phyloP scores from a whole-genome alignment of 2,888 invertebrate genomes.

The Cacoxenus indagator region DNA sequence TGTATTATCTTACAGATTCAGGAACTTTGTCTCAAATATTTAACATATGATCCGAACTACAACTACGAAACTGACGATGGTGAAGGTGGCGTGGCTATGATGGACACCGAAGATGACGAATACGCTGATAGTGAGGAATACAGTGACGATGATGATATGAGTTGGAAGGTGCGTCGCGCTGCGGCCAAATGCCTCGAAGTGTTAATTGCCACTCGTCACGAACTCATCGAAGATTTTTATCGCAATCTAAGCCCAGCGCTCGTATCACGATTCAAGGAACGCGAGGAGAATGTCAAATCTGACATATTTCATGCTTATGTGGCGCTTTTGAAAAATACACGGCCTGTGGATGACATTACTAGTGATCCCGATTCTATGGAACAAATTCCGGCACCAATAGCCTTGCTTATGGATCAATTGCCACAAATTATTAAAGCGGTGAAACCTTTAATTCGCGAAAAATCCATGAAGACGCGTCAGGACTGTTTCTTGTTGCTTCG shows the following conservation, averaged over 20 bases:
- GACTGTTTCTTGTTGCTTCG: slow-evolving; percentile 92
- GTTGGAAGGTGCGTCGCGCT: slow-evolving; percentile 97
- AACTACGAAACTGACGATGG: slow-evolving; percentile 94
- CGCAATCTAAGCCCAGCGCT: slow-evolving; percentile 90
- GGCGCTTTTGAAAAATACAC: slow-evolving; percentile 90
- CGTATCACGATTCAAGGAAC: slow-evolving; percentile 94
- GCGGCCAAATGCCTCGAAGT: slow-evolving; percentile 98
- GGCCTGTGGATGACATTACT: slow-evolving; percentile 77
- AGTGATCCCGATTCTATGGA: slow-evolving; percentile 81
- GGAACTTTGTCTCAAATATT: slow-evolving; percentile 88
- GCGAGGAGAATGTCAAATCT: slow-evolving; percentile 99
- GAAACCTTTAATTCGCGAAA: slow-evolving; percentile 86
- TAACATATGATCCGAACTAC: slow-evolving; percentile 98
- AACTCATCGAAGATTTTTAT: slow-evolving; percentile 91
- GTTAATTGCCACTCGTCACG: slow-evolving; percentile 91
- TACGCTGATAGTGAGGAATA: slow-evolving; percentile 94
- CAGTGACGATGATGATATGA: slow-evolving; percentile 99
- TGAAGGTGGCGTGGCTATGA: slow-evolving; percentile 79
- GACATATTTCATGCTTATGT: slow-evolving; percentile 98
- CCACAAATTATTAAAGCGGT: slow-evolving; percentile 88
- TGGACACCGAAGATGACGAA: slow-evolving; percentile 79
- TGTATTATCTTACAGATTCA: slow-evolving; percentile 75
- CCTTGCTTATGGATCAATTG: slow-evolving; percentile 75
- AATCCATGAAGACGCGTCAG: slow-evolving; percentile 89
- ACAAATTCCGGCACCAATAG: slow-evolving; percentile 80